phyloP scores from a whole-genome alignment of 2,888 invertebrate species.

The Drosophila pseudotalamancana region DNA sequence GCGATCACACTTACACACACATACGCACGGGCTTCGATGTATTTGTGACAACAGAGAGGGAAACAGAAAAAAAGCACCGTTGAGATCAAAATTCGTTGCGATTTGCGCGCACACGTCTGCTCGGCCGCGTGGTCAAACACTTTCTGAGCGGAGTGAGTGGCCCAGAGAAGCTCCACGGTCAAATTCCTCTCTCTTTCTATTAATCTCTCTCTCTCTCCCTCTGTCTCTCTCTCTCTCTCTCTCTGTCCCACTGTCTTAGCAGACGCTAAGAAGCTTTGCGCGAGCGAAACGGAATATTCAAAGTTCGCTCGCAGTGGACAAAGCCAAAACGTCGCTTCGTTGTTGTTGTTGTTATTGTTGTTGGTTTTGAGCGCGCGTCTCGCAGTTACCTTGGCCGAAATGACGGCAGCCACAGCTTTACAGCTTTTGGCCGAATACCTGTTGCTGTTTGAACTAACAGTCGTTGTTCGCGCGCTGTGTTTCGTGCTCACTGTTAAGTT shows the following conservation, averaged over 20 bases:
- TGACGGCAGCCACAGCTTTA: no score
- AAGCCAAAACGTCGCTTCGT: slow-evolving; percentile 35
- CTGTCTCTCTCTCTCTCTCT: background rate
- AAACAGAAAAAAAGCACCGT: slow-evolving; percentile 69
- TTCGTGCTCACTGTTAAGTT: slow-evolving; percentile 24
- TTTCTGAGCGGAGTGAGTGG: slow-evolving; percentile 70
- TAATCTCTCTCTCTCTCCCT: background rate
- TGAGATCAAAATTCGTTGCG: slow-evolving; percentile 66
- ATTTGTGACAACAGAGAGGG: slow-evolving; percentile 38
- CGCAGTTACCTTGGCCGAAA: no score
- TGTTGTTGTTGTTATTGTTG: slow-evolving; percentile 19
- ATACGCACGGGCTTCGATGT: slow-evolving; percentile 12
- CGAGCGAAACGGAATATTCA: slow-evolving; percentile 28
- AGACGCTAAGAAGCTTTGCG: slow-evolving; percentile 24
- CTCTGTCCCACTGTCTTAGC: slow-evolving; percentile 26
- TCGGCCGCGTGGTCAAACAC: slow-evolving; percentile 63
- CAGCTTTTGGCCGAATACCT: slow-evolving; percentile 49
- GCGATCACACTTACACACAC: slow-evolving; percentile 55
- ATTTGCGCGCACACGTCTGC: slow-evolving; percentile 68
- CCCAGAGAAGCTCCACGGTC: slow-evolving; percentile 48
- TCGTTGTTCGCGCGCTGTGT: slow-evolving; percentile 4
- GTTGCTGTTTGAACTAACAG: slow-evolving; percentile 39
- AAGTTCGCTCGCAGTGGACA: slow-evolving; percentile 46
- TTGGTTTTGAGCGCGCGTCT: slow-evolving; percentile 22
- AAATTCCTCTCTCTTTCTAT: slow-evolving; percentile 1